Conservation (phyloP, 2,888 invertebrate species). For the Adelphocoris suturalis region DNA sequence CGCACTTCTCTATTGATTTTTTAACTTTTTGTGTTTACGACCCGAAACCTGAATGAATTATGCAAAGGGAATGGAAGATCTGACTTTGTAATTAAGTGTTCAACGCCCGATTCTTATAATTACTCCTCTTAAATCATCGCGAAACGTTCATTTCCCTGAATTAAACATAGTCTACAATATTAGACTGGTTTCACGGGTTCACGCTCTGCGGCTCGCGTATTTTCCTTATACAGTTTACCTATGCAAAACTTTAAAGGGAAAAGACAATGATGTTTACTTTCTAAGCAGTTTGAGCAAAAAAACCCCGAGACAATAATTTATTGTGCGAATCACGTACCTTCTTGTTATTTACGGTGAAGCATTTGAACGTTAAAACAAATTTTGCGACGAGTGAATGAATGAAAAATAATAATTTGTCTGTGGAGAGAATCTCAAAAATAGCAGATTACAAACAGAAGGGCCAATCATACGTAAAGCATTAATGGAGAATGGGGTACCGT, state of each 20-base stretch:
- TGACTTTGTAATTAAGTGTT: constrained; percentile 66
- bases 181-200: neutral
- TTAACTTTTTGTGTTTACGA: constrained; percentile 58
- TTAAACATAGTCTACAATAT: constrained; percentile 19
- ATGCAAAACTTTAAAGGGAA: neutral
- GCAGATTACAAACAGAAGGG: too few species aligned
- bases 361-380: too few species aligned
- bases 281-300: too few species aligned
- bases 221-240: neutral
- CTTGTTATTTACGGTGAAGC: too few species aligned
- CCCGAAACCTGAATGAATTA: constrained; percentile 59
- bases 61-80: constrained; percentile 55
- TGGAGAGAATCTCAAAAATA: too few species aligned
- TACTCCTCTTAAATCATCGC: constrained; percentile 57
- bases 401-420: too few species aligned
- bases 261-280: neutral
- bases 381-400: too few species aligned
- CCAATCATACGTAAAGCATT: too few species aligned
- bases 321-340: too few species aligned
- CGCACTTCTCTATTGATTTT: constrained; percentile 63
- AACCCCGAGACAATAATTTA: too few species aligned
- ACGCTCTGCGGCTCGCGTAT: neutral
- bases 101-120: constrained; percentile 65
- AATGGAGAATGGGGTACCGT: too few species aligned
- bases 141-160: constrained; percentile 45